phyloP scores from a whole-genome alignment of 1,140 invertebrate species.

The Drosophila ogumai region DNA sequence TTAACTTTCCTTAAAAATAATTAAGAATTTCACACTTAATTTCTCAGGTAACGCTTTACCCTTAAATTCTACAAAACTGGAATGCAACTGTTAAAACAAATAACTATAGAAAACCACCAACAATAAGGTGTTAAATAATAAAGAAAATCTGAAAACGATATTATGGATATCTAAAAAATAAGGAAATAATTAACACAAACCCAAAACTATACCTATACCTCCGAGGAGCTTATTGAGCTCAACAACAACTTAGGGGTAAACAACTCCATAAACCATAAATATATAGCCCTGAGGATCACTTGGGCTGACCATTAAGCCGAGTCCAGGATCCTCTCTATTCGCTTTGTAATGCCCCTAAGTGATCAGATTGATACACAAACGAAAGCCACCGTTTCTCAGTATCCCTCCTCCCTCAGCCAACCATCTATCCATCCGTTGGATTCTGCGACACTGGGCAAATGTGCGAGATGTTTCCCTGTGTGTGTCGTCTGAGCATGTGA shows the following conservation, averaged over 20 bases:
- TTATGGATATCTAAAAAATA: not conserved
- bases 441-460: conserved; percentile 45
- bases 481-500: conserved; percentile 1
- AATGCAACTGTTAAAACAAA: not conserved
- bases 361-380: conserved; percentile 30
- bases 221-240: not conserved
- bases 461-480: conserved; percentile 34
- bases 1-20: not conserved
- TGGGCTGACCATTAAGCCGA: conserved; percentile 3
- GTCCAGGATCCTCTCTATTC: not conserved
- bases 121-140: not conserved
- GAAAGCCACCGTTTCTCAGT: not conserved
- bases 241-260: not conserved
- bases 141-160: not conserved
- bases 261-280: not conserved
- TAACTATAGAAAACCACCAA: not conserved
- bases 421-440: conserved; percentile 1
- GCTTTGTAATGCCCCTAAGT: conserved; percentile 8
- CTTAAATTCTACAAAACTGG: not conserved
- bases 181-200: not conserved
- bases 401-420: not conserved
- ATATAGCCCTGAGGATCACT: conserved; percentile 9
- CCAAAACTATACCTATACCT: not conserved
- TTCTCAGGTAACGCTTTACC: not conserved
- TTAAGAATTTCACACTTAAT: not conserved